Evolutionary conservation across 1,140 invertebrate species (phyloP).

Genomic region (Contarinia nasturtii): DNA sequence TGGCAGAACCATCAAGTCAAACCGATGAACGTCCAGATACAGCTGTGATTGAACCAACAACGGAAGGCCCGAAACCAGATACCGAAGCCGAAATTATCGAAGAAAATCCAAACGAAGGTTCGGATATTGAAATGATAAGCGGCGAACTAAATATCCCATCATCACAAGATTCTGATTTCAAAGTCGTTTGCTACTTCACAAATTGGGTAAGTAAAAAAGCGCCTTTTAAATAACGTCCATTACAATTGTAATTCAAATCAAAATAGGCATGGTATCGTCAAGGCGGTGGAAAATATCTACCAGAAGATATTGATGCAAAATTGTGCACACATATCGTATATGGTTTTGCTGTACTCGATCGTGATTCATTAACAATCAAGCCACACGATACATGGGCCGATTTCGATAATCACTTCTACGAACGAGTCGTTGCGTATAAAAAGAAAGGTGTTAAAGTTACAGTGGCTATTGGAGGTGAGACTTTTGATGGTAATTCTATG

Average conservation of each 20-base stretch:
- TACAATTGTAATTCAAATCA: too few species aligned
- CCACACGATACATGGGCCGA: slow-evolving; percentile 78
- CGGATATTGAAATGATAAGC: slow-evolving; percentile 5
- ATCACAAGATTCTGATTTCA: slow-evolving; percentile 23
- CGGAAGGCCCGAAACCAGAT: slow-evolving; percentile 5
- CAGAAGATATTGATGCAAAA: slow-evolving; percentile 61
- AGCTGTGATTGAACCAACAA: neutral
- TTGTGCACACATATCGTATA: slow-evolving; percentile 85
- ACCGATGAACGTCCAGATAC: neutral
- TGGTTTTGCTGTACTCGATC: slow-evolving; percentile 74
- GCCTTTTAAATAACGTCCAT: too few species aligned
- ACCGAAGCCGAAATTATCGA: slow-evolving; percentile 4
- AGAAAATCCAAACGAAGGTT: slow-evolving; percentile 1
- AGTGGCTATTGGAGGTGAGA: slow-evolving; percentile 70
- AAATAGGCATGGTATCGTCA: slow-evolving; percentile 77
- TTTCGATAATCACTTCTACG: slow-evolving; percentile 73
- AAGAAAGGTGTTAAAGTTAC: slow-evolving; percentile 58
- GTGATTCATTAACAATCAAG: slow-evolving; percentile 52
- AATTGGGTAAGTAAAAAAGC: too few species aligned
- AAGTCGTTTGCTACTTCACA: slow-evolving; percentile 81
- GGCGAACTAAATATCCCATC: neutral
- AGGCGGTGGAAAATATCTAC: slow-evolving; percentile 59
- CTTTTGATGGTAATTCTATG: too few species aligned
- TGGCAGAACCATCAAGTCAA: slow-evolving; percentile 22
- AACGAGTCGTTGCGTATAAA: slow-evolving; percentile 54